Evolutionary conservation across 2,888 invertebrate genomes (phyloP).

Genomic region (Trichopoda pennipes): DNA sequence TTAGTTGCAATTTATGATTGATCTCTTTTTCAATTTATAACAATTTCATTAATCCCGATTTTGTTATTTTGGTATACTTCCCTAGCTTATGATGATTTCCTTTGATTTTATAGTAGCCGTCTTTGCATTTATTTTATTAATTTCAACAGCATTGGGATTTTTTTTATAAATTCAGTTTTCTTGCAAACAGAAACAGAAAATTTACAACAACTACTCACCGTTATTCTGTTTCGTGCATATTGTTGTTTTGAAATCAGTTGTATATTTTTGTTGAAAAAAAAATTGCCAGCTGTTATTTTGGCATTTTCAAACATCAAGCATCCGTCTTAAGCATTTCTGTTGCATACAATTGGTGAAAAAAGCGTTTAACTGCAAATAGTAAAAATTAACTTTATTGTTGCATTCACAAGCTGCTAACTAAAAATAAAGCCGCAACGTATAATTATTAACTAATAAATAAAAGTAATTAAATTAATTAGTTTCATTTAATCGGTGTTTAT

Average conservation of each 20-base stretch:
- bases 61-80: constrained; percentile 31
- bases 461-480: constrained; percentile 6
- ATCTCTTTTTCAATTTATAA: no score
- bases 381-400: constrained; percentile 19
- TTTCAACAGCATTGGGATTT: constrained; percentile 40
- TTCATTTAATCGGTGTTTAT: constrained; percentile 35
- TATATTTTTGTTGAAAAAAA: constrained; percentile 17
- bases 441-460: constrained; percentile 15
- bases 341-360: constrained; percentile 65
- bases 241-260: constrained; percentile 48
- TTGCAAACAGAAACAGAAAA: constrained; percentile 3
- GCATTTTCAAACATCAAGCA: constrained; percentile 25
- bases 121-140: constrained; percentile 48
- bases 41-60: background rate
- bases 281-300: constrained; percentile 46
- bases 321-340: constrained; percentile 17
- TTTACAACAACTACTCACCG: constrained; percentile 36
- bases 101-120: constrained; percentile 57
- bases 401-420: constrained; percentile 19
- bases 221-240: constrained; percentile 50
- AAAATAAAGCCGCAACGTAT: constrained; percentile 17
- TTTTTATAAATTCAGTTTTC: constrained; percentile 35
- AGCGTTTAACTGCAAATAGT: constrained; percentile 53
- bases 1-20: no score
- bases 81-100: constrained; percentile 23